These are phyloP conservation scores for Virgularia gustaviana DNA, from an alignment of 92 coral and sea anemone species.

Conservation along the genomic window DNA sequence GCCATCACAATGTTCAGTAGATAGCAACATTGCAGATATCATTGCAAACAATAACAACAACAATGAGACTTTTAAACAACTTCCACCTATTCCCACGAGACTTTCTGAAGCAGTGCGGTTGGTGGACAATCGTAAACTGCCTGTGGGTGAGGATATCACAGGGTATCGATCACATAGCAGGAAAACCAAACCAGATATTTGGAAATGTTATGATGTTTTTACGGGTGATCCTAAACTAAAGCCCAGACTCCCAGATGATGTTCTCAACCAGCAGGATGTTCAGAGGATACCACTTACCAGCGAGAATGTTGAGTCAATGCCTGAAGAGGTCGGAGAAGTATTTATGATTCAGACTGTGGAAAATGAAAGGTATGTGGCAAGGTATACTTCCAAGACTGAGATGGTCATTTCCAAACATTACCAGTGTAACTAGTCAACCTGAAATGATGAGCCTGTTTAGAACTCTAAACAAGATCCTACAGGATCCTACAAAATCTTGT, in stretches of 20 bases:
- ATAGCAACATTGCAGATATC: not conserved
- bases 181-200: slow-evolving; percentile 11
- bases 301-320: slow-evolving; percentile 10
- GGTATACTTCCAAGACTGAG: too few species aligned
- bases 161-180: not conserved
- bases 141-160: not conserved
- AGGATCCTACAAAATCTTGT: too few species aligned
- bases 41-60: slow-evolving; percentile 17
- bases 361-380: slow-evolving; percentile 21
- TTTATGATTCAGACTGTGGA: slow-evolving; percentile 31
- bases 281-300: slow-evolving; percentile 25
- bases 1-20: not conserved
- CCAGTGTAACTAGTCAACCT: too few species aligned
- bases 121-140: slow-evolving; percentile 8
- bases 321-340: slow-evolving; percentile 17
- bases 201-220: slow-evolving; percentile 36
- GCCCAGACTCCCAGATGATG: slow-evolving; percentile 33
- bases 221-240: slow-evolving; percentile 29
- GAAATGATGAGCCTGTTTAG: too few species aligned
- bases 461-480: too few species aligned
- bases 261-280: slow-evolving; percentile 12
- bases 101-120: slow-evolving; percentile 8
- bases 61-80: slow-evolving; percentile 8
- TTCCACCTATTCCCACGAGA: slow-evolving; percentile 17
- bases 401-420: too few species aligned